Evolutionary conservation across 2,797 vertebrate species (phyloP).

Genomic region (Diglossa cyanea): DNA sequence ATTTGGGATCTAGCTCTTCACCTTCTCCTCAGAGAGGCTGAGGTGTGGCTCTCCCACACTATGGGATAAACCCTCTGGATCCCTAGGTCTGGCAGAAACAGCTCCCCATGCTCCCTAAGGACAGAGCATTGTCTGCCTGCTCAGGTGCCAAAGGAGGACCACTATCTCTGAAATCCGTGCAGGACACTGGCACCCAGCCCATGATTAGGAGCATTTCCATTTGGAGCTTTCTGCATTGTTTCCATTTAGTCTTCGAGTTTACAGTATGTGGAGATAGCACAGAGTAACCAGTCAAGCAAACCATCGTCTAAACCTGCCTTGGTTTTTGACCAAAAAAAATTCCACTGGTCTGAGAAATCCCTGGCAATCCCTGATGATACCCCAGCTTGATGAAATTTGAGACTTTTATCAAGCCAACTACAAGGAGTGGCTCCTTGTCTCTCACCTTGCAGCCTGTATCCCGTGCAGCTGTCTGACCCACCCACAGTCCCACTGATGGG

Average conservation of each 20-base stretch:
- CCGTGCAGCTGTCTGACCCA: neutral
- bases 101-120: neutral
- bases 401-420: neutral
- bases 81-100: neutral
- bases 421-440: neutral
- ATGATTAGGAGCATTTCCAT: neutral
- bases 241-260: neutral
- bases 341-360: neutral
- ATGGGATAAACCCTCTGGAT: neutral
- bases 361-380: neutral
- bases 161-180: neutral
- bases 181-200: neutral
- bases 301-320: neutral
- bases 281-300: neutral
- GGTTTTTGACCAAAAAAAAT: neutral
- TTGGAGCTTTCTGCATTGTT: neutral
- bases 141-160: neutral
- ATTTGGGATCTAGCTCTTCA: neutral
- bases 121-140: neutral
- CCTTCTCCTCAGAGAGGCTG: neutral
- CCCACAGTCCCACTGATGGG: neutral
- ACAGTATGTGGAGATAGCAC: neutral
- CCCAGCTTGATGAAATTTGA: neutral
- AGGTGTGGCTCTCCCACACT: neutral
- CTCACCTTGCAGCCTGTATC: neutral